Evolutionary conservation across 2,113 vertebrate species (phyloP).

Genomic region (Nicator chloris): DNA sequence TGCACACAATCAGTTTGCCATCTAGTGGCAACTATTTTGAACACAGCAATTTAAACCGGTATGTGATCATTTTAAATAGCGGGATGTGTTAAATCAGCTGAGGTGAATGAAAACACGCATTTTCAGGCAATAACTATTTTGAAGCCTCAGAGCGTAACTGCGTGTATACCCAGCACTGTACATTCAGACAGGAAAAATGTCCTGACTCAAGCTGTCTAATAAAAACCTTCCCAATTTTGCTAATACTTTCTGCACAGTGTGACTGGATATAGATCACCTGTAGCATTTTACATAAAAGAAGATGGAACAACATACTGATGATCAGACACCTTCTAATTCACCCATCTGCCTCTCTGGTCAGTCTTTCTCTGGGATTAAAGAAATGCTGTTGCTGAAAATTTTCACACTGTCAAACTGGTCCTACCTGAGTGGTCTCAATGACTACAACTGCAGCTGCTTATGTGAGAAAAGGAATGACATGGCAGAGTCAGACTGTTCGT

Average conservation of each 20-base stretch:
- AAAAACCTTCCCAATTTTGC: not conserved
- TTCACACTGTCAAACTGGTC: not conserved
- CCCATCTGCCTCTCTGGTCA: not conserved
- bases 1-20: slow-evolving; percentile 71
- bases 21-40: slow-evolving; percentile 75
- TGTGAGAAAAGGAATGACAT: not conserved
- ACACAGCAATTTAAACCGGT: not conserved
- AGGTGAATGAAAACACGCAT: not conserved
- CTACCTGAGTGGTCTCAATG: not conserved
- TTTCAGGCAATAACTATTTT: not conserved
- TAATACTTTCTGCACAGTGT: not conserved
- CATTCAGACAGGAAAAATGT: not conserved
- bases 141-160: not conserved
- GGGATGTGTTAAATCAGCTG: not conserved
- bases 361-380: not conserved
- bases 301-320: not conserved
- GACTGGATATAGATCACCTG: not conserved
- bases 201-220: not conserved
- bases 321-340: not conserved
- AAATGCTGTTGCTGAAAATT: not conserved
- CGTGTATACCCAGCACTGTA: not conserved
- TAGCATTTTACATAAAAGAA: not conserved
- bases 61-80: not conserved
- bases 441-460: not conserved
- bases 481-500: not conserved